Evolutionary conservation across 2,888 invertebrate species (phyloP).

Genomic region (Mythimna ferrago): DNA sequence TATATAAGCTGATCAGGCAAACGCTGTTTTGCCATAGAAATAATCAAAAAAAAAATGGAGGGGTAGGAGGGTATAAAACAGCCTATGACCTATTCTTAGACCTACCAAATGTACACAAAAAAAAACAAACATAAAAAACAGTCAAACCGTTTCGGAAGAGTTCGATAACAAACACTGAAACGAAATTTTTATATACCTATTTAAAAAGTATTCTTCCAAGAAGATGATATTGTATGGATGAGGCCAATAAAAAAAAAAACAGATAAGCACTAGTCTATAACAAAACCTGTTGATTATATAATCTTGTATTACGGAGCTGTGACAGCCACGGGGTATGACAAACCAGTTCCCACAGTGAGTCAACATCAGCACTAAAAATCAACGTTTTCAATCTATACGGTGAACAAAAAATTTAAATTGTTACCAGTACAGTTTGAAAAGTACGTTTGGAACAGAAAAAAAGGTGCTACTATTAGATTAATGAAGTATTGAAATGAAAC

Average conservation of each 20-base stretch:
- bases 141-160: too few species aligned
- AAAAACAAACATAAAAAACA: too few species aligned
- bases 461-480: not conserved
- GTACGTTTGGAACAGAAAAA: conserved; percentile 37
- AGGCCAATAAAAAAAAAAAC: conserved; percentile 16
- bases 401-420: conserved; percentile 46
- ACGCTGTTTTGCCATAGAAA: too few species aligned
- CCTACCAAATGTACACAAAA: too few species aligned
- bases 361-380: conserved; percentile 57
- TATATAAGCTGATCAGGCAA: too few species aligned
- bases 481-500: conserved; percentile 18
- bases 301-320: conserved; percentile 41
- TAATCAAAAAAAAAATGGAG: too few species aligned
- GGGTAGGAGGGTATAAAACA: too few species aligned
- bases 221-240: not conserved
- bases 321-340: conserved; percentile 52
- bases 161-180: not conserved
- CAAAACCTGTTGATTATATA: conserved; percentile 55
- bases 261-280: conserved; percentile 27
- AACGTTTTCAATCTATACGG: conserved; percentile 35
- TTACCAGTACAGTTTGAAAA: conserved; percentile 33
- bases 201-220: not conserved
- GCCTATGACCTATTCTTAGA: too few species aligned
- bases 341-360: conserved; percentile 63
- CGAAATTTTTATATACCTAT: too few species aligned